Conservation (phyloP, 2,113 vertebrate species). For the Condylura cristata region DNA sequence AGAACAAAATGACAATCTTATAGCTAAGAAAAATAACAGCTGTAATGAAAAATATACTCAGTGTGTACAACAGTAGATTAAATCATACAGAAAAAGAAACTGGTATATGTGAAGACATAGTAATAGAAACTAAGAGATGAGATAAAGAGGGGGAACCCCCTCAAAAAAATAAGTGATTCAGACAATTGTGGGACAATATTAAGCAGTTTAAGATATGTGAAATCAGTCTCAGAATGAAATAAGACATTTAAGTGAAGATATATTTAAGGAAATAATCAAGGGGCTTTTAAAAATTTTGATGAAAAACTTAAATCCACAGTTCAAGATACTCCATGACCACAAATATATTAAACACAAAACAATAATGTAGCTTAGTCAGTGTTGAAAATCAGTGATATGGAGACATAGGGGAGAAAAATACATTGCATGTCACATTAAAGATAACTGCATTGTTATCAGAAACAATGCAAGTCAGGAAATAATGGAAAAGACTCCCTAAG, state of each 20-base stretch:
- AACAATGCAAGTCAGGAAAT: neutral
- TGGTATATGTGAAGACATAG: neutral
- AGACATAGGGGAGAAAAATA: neutral
- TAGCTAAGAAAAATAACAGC: neutral
- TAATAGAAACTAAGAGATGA: neutral
- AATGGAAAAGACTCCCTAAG: neutral
- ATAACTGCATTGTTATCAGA: neutral
- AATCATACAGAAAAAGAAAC: neutral
- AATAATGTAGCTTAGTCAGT: neutral
- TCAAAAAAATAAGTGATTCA: neutral
- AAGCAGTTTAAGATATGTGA: neutral
- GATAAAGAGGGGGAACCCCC: fast-evolving
- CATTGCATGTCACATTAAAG: neutral
- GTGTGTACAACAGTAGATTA: neutral
- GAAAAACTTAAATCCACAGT: neutral
- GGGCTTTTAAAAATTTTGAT: neutral
- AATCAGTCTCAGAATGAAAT: neutral
- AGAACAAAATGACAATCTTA: neutral
- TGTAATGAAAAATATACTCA: neutral
- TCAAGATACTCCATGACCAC: neutral
- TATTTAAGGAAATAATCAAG: neutral
- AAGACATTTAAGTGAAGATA: neutral
- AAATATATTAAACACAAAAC: neutral
- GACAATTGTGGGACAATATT: neutral
- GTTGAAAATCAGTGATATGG: neutral